Conservation (phyloP, 23 tunicate species). For the Aplidium turbinatum region DNA sequence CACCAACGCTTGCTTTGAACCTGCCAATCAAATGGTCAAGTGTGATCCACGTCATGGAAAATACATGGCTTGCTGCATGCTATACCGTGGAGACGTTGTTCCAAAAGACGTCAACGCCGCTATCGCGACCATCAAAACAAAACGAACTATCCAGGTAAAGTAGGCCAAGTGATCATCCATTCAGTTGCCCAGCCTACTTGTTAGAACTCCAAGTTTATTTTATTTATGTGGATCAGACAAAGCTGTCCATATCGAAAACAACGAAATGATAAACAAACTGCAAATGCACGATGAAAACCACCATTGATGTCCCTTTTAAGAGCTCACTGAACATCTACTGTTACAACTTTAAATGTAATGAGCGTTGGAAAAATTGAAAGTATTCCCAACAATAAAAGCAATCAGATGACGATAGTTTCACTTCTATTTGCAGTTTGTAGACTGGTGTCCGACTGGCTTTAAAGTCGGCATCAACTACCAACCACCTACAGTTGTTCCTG, state of each 20-base stretch:
- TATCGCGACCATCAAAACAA: constrained; percentile 78
- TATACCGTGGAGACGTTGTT: constrained; percentile 85
- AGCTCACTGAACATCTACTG: too few relatives aligned
- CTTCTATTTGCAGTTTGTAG: constrained; percentile 60
- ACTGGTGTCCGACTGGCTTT: constrained; percentile 95
- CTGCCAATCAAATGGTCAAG: constrained; percentile 89
- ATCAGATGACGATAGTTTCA: too few relatives aligned
- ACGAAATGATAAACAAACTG: neutral
- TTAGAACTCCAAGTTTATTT: neutral
- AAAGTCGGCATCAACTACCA: constrained; percentile 94
- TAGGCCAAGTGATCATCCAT: neutral
- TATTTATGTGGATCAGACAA: neutral
- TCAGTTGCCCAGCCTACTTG: neutral
- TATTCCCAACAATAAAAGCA: too few relatives aligned
- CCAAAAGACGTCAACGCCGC: constrained; percentile 94
- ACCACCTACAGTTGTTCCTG: constrained; percentile 88
- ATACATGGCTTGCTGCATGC: constrained; percentile 95
- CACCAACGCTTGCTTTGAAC: constrained; percentile 88
- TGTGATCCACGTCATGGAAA: constrained; percentile 96
- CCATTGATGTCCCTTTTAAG: too few relatives aligned
- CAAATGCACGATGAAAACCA: neutral
- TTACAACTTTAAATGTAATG: too few relatives aligned
- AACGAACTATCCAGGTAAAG: constrained; percentile 74
- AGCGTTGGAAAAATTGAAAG: too few relatives aligned
- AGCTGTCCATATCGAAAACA: too few relatives aligned